Evolutionary conservation across 1,140 invertebrate species (phyloP).

Genomic region (Antheraea mylitta): DNA sequence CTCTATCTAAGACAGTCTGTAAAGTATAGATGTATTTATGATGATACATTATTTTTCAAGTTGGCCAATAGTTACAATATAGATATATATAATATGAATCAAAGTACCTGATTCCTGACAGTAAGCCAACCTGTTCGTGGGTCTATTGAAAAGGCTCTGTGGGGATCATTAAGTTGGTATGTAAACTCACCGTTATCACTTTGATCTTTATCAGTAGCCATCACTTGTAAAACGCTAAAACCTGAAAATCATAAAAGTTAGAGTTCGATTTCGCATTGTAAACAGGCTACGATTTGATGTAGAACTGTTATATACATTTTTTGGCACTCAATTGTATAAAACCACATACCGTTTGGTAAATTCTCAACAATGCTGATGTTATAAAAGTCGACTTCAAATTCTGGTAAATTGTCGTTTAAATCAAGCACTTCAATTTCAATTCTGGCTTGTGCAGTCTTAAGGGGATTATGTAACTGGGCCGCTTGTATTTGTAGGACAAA

Average conservation of each 20-base stretch:
- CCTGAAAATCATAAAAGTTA: constrained; percentile 57
- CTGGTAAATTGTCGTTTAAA: constrained; percentile 90
- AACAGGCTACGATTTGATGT: background rate
- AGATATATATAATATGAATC: background rate
- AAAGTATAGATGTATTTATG: constrained; percentile 24
- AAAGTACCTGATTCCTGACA: constrained; percentile 82
- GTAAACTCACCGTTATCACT: constrained; percentile 91
- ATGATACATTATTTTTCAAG: background rate
- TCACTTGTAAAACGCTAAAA: constrained; percentile 90
- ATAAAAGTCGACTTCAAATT: constrained; percentile 93
- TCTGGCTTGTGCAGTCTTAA: constrained; percentile 85
- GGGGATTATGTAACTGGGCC: constrained; percentile 86
- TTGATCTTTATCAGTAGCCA: constrained; percentile 89
- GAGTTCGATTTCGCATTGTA: background rate
- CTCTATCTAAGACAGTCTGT: constrained; percentile 88
- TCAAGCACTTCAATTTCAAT: constrained; percentile 90
- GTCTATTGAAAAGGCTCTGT: constrained; percentile 89
- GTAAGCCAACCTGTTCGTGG: constrained; percentile 90
- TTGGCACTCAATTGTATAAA: no score
- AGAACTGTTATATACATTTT: no score
- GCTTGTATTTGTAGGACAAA: constrained; percentile 90
- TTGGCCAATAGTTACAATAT: background rate
- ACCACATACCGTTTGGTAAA: constrained; percentile 85
- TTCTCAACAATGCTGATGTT: constrained; percentile 96
- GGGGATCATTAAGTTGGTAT: constrained; percentile 87